Conservation (phyloP, 2,888 invertebrate genomes). For the Laothoe populi region DNA sequence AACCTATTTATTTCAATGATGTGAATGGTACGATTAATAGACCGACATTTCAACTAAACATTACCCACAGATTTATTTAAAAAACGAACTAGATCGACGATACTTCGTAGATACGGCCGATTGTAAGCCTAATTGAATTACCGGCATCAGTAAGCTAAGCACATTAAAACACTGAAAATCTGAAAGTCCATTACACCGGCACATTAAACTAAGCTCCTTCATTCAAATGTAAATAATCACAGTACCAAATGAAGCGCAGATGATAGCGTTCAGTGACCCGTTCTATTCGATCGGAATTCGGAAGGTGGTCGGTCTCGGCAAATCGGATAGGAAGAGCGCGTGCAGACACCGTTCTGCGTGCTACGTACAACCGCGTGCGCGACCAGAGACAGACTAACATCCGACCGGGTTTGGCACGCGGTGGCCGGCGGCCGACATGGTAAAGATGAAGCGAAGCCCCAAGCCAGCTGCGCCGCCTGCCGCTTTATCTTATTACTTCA, state of each 20-base stretch:
- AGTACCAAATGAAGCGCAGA: slow-evolving; percentile 31
- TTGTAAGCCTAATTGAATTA: slow-evolving; percentile 22
- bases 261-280: slow-evolving; percentile 54
- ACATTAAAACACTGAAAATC: slow-evolving; percentile 13
- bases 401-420: slow-evolving; percentile 42
- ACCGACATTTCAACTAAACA: neutral
- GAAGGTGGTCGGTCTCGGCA: slow-evolving; percentile 41
- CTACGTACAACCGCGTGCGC: slow-evolving; percentile 74
- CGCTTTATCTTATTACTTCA: slow-evolving; percentile 79
- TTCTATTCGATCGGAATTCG: slow-evolving; percentile 44
- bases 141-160: slow-evolving; percentile 19
- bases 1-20: slow-evolving; percentile 12
- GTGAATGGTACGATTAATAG: neutral
- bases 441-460: slow-evolving; percentile 67
- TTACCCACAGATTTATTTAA: neutral
- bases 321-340: slow-evolving; percentile 33
- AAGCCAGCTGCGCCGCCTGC: slow-evolving; percentile 64
- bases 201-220: slow-evolving; percentile 8
- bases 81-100: neutral
- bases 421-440: slow-evolving; percentile 44
- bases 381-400: slow-evolving; percentile 70
- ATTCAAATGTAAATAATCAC: slow-evolving; percentile 21
- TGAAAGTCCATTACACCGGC: slow-evolving; percentile 12
- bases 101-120: neutral
- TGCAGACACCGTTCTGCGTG: slow-evolving; percentile 47